Evolutionary conservation across 1,140 invertebrate species (phyloP), one percentile per base, ranked within the genome.

Genomic region (Eriocheir sinensis): DNA sequence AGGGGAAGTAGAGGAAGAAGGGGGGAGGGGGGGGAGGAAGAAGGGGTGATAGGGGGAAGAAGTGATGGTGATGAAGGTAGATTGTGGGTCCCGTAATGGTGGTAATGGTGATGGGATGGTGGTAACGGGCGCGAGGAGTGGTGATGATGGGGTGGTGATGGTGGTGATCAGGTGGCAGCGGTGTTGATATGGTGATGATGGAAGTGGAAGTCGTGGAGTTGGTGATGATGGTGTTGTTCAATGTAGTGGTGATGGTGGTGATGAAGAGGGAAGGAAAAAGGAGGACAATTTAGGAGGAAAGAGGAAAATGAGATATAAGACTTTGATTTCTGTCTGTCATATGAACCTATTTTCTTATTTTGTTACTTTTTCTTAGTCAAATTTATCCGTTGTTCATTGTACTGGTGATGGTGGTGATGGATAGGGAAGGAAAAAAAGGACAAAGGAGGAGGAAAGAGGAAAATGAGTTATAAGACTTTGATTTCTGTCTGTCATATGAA

Each of bases 51-150:
- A 3, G 85, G 38, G 27, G 40, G 34, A 38, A 53, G n/a, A 88
- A 38, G 41, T 34, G 34, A 89, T 89, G 40, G 44, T 89, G 40
- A 88, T 88, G 85, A 88, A 38, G 85, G n/a, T 36, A n/a, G 60
- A n/a, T 15, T 72, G n/a, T 72, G 60, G 60, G 12, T 15, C 60
- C n/a, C 12, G n/a, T 72, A 36, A 81, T 81, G 80, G 80, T 8
- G 80, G 80, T 81, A 36, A 15, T 48, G 4, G 44, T 15, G 44
- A 48, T 15, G 44, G 44, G 4, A 48, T 8, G 15, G 44, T 48
- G 15, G 44, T 8, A 48, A 48, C 15, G 44, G 44, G 4, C 4
- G 44, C 4, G 44, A 15, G 15, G 44, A 15, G 44, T 48, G 4
- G 15, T 48, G 4, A 8, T 48, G 44, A 48, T 15, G 15, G 44